These are phyloP conservation scores for Sebastes melanostomus DNA, from an alignment of 2,797 vertebrate species.

Conservation along the genomic window DNA sequence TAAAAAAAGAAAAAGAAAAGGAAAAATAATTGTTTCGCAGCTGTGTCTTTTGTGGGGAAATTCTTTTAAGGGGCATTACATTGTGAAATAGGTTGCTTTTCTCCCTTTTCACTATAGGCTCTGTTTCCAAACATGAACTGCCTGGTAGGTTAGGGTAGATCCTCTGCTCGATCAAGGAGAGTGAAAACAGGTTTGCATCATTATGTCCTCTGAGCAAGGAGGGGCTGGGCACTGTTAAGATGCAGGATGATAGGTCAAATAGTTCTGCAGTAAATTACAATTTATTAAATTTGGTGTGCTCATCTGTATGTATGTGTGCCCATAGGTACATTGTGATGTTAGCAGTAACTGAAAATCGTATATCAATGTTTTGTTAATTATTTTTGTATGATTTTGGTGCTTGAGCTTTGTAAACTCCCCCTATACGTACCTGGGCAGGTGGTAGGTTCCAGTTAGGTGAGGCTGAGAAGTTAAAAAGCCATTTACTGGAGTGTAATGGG, in stretches of 20 bases:
- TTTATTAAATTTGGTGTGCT: not conserved
- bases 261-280: not conserved
- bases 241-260: not conserved
- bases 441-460: not conserved
- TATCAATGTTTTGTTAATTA: not conserved
- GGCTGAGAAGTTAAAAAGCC: not conserved
- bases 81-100: not conserved
- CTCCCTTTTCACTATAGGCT: not conserved
- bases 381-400: not conserved
- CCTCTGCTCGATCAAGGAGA: not conserved
- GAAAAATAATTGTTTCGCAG: not conserved
- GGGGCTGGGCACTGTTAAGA: not conserved
- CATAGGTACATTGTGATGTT: not conserved
- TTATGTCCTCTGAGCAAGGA: not conserved
- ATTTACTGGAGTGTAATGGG: not conserved
- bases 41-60: not conserved
- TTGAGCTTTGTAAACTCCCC: not conserved
- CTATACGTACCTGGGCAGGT: not conserved
- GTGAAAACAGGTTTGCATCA: not conserved
- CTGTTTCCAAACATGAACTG: not conserved
- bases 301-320: not conserved
- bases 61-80: not conserved
- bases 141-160: not conserved
- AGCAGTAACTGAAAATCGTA: not conserved
- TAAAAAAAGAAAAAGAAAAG: no score